Base-by-base conservation (phyloP, 92 coral and sea anemone species). In the Porites cylindrica region DNA sequence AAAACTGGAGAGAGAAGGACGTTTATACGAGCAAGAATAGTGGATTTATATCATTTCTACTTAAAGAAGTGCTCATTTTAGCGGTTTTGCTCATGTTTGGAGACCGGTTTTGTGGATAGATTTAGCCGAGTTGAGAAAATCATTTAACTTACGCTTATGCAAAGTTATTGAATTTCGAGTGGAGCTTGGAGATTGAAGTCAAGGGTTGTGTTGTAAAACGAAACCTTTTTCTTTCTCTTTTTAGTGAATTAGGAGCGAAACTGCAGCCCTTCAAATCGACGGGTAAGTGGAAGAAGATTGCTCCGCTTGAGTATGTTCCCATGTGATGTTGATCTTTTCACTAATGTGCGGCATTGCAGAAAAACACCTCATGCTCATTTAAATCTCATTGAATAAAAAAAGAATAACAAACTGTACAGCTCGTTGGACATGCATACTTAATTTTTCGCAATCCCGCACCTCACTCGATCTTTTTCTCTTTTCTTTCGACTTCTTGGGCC, bases 401-500 rank as follows among this genome's bases (percentile, higher is more conserved):
- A 75, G 79, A 75, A 75, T 75, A 75, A 75, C 38, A 75, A 75
- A 75, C 79, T 75, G 79, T 75, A 75, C 61, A 63, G 83, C 83
- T 43, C 13, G 71, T 59, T 59, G 64, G 60, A 78, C 50, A 59
- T 78, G 82, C 72, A 78, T 61, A 60, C 32, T 56, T 51, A 21
- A 78, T 19, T 78, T 76, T 54, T 11, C 59, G 67, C 72, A 78
- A 56, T 78, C 50, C 83, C 83, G 52, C 72, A 18, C 58, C 70
- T 62, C 83, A n/a, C 70, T 78, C 59, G 56, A 78, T 78, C 70
- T 78, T 78, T 59, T 60, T 59, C 83, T 59, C 72, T 78, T 78
- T 78, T 59, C 72, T 78, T 78, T 78, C 83, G 71, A 78, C 83
- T 78, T 59, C 83, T 78, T 78, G 83, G 70, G 83, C 72, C 54